phyloP scores from a whole-genome alignment of 2,888 invertebrate species.

The Dryadula phaetusa region DNA sequence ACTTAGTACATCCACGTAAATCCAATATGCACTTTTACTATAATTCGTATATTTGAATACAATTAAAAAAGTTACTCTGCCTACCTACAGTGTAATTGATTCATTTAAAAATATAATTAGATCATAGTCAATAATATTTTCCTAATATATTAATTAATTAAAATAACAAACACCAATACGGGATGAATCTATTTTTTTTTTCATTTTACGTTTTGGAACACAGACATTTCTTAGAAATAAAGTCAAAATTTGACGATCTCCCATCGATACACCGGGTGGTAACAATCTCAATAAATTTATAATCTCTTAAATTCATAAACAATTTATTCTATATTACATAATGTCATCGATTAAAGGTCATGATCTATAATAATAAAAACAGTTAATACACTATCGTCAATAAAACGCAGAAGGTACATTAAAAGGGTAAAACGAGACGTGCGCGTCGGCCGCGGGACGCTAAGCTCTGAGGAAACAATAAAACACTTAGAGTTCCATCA shows the following conservation, averaged over 20 bases:
- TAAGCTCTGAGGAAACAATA: conserved; percentile 36
- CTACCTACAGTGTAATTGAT: conserved; percentile 71
- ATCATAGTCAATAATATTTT: conserved; percentile 69
- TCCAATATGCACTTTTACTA: conserved; percentile 65
- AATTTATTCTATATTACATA: conserved; percentile 75
- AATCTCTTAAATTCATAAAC: conserved; percentile 77
- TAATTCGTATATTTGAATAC: conserved; percentile 65
- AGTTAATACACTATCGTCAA: conserved; percentile 61
- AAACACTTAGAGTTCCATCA: conserved; percentile 46
- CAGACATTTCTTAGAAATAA: conserved; percentile 58
- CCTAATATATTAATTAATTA: conserved; percentile 66
- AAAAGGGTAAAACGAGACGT: conserved; percentile 53
- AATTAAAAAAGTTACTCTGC: conserved; percentile 67
- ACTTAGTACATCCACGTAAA: conserved; percentile 74
- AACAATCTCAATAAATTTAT: conserved; percentile 80
- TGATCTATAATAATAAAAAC: conserved; percentile 69
- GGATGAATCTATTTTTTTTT: conserved; percentile 59
- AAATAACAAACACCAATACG: conserved; percentile 73
- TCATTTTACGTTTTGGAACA: conserved; percentile 61
- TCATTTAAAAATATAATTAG: conserved; percentile 67
- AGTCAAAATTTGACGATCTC: conserved; percentile 63
- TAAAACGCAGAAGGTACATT: conserved; percentile 68
- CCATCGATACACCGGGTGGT: conserved; percentile 74
- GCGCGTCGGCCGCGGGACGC: conserved; percentile 9
- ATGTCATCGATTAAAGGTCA: conserved; percentile 79